These are phyloP conservation scores for Phyllostomus discolor DNA, from an alignment of 2,113 vertebrate genomes.

Conservation along the genomic window DNA sequence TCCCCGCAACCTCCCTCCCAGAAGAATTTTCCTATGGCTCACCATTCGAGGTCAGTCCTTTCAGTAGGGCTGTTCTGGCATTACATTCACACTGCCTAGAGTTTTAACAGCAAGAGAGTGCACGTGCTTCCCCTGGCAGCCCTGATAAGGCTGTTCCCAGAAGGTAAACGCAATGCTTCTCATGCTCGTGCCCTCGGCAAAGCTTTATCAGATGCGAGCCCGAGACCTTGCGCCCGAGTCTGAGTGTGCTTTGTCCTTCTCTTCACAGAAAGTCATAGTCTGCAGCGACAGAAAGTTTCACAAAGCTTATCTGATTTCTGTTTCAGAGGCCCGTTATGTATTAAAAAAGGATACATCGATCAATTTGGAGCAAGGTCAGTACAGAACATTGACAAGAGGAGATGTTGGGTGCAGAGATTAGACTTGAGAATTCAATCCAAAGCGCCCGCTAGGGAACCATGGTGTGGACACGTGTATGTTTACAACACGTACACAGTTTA, in stretches of 20 bases:
- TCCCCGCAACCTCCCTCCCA: rapidly evolving
- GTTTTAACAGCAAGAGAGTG: not conserved
- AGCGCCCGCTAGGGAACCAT: not conserved
- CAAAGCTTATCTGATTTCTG: not conserved
- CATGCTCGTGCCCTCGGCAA: not conserved
- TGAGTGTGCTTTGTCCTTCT: not conserved
- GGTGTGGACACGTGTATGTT: not conserved
- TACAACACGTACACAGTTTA: not conserved
- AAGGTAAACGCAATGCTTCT: not conserved
- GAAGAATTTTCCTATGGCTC: not conserved
- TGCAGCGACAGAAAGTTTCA: not conserved
- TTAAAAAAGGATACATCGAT: not conserved
- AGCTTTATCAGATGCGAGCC: not conserved
- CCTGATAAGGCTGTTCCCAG: not conserved
- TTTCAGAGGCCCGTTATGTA: not conserved
- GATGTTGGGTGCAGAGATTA: not conserved
- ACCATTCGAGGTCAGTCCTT: not conserved
- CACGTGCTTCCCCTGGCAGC: not conserved
- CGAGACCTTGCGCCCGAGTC: not conserved
- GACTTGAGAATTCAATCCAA: not conserved
- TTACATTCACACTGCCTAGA: not conserved
- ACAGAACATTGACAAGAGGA: not conserved
- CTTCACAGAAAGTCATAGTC: not conserved
- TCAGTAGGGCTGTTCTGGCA: not conserved
- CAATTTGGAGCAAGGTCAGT: not conserved